Conservation (phyloP, 23 tunicate species). For the Phallusia fumigata region DNA sequence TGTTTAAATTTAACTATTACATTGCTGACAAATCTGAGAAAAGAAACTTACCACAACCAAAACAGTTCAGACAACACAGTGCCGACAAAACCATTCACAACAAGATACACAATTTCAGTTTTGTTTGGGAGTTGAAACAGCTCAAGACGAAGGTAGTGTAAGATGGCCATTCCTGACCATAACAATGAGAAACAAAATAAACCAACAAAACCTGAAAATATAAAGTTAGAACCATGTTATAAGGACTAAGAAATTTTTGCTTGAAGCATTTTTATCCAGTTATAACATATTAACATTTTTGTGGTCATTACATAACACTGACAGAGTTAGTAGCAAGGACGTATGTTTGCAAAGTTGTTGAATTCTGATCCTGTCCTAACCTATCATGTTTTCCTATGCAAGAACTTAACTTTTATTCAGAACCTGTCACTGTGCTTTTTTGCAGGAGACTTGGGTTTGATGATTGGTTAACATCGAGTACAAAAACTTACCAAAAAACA, state of each 20-base stretch:
- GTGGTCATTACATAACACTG: too few species aligned
- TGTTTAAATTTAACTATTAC: too few species aligned
- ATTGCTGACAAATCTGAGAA: neutral
- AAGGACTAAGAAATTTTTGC: too few species aligned
- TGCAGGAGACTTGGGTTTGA: too few species aligned
- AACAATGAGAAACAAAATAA: conserved; percentile 72
- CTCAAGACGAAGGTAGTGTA: conserved; percentile 75
- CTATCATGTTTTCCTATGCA: too few species aligned
- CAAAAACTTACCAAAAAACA: conserved; percentile 89
- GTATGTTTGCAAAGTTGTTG: too few species aligned
- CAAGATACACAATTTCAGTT: conserved; percentile 31
- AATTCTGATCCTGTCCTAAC: too few species aligned
- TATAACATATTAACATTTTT: too few species aligned
- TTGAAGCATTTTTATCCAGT: too few species aligned
- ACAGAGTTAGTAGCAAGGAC: too few species aligned
- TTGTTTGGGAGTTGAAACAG: conserved; percentile 72
- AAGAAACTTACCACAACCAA: conserved; percentile 75
- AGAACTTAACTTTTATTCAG: too few species aligned
- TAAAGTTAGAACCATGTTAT: neutral
- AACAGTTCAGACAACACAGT: conserved; percentile 84
- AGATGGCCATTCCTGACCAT: conserved; percentile 89
- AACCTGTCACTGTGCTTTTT: too few species aligned
- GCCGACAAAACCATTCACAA: conserved; percentile 80
- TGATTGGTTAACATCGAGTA: neutral
- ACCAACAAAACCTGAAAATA: conserved; percentile 85